These are phyloP conservation scores for Origma solitaria DNA, from an alignment of 2,113 vertebrate genomes.

Conservation along the genomic window DNA sequence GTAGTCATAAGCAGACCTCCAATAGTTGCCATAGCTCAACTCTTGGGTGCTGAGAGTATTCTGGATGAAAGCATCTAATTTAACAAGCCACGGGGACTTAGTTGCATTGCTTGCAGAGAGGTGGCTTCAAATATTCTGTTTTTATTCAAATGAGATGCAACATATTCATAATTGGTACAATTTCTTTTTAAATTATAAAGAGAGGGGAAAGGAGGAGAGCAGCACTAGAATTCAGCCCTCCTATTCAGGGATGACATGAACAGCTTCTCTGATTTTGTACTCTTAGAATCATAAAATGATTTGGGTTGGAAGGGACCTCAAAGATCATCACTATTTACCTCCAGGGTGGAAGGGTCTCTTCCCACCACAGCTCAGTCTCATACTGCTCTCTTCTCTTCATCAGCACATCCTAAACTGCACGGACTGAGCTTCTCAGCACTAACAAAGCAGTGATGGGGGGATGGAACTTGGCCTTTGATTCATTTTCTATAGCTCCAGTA, in stretches of 20 bases:
- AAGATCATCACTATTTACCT: not conserved
- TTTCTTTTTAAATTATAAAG: not conserved
- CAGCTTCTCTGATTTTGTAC: not conserved
- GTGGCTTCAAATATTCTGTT: not conserved
- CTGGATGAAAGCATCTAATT: not conserved
- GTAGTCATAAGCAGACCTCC: not conserved
- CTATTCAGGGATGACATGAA: accelerated
- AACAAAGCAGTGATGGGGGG: not conserved
- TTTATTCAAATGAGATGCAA: not conserved
- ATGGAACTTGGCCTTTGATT: not conserved
- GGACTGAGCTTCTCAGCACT: not conserved
- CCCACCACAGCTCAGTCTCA: not conserved
- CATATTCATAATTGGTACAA: not conserved
- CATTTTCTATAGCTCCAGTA: not conserved
- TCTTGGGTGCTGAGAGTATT: not conserved
- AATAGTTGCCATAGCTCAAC: not conserved
- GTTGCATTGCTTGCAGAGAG: not conserved
- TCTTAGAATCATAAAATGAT: not conserved
- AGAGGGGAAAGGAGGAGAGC: not conserved
- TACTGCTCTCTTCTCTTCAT: not conserved
- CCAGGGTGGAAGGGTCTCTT: not conserved
- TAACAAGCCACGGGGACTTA: not conserved
- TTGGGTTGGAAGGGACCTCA: not conserved
- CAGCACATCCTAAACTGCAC: not conserved
- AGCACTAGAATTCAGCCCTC: not conserved